Conservation (phyloP, 2,113 vertebrate genomes). For the Bubo scandiacus region DNA sequence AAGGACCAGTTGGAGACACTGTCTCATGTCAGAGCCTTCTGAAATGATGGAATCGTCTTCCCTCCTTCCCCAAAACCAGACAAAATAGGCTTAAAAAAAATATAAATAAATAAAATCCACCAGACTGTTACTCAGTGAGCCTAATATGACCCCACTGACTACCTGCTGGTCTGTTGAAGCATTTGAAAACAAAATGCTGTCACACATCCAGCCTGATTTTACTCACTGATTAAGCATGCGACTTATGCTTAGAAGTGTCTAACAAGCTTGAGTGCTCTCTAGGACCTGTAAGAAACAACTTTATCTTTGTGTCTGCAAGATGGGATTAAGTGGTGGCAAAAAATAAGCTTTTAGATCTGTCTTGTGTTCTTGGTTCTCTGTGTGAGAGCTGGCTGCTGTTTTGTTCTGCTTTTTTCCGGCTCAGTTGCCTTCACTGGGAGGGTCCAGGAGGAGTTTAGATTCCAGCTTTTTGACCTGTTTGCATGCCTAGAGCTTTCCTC, state of each 20-base stretch:
- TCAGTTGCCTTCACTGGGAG: not conserved
- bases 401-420: not conserved
- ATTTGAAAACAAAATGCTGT: not conserved
- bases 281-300: not conserved
- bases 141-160: rapidly evolving
- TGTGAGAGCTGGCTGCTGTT: not conserved
- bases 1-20: not conserved
- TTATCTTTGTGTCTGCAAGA: not conserved
- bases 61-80: not conserved
- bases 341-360: not conserved
- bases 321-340: not conserved
- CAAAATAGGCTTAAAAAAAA: not conserved
- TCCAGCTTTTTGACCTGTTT: not conserved
- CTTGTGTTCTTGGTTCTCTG: not conserved
- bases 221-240: not conserved
- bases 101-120: not conserved
- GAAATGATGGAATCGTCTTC: not conserved
- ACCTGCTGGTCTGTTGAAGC: not conserved
- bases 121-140: not conserved
- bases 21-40: not conserved
- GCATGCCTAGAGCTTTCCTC: not conserved
- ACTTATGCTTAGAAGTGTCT: not conserved
- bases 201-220: not conserved
- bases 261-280: not conserved
- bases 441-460: not conserved